Percentiles rank a stretch among this genome's conserved stretches.
These are phyloP conservation scores for Epirrita christyi DNA, from an alignment of 2,888 invertebrate species.

Conservation along the genomic window DNA sequence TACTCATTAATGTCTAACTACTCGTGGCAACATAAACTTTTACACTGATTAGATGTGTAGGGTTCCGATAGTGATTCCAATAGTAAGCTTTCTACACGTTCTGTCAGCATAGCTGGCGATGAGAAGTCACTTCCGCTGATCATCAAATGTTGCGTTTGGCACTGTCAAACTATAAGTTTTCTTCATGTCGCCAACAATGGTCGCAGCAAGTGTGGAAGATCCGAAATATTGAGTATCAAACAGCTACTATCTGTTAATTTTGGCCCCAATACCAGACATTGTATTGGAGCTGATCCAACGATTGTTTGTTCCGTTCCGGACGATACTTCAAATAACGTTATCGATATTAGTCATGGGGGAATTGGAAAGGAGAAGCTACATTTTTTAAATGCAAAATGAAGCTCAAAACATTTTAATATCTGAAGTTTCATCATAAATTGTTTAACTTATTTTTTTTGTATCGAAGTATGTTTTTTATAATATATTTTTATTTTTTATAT, in stretches of 20 bases:
- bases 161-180: not conserved
- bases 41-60: conserved; percentile 12
- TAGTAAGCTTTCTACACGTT: too few species aligned
- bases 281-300: conserved; percentile 62
- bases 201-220: conserved; percentile 8
- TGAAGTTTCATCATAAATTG: too few species aligned
- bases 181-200: not conserved
- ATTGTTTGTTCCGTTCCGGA: conserved; percentile 54
- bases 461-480: too few species aligned
- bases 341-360: conserved; percentile 39
- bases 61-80: too few species aligned
- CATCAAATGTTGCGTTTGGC: too few species aligned
- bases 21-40: conserved; percentile 7
- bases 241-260: conserved; percentile 54
- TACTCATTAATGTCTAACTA: not conserved
- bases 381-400: conserved; percentile 1
- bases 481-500: too few species aligned
- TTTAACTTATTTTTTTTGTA: too few species aligned
- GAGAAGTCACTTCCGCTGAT: too few species aligned
- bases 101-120: too few species aligned
- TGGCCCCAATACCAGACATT: conserved; percentile 54
- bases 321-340: conserved; percentile 50
- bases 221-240: conserved; percentile 52
- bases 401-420: too few species aligned
- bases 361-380: conserved; percentile 1